Evolutionary conservation across 2,797 vertebrate species (phyloP), one percentile per base, ranked within the genome.

Genomic region (Acomys russatus): DNA sequence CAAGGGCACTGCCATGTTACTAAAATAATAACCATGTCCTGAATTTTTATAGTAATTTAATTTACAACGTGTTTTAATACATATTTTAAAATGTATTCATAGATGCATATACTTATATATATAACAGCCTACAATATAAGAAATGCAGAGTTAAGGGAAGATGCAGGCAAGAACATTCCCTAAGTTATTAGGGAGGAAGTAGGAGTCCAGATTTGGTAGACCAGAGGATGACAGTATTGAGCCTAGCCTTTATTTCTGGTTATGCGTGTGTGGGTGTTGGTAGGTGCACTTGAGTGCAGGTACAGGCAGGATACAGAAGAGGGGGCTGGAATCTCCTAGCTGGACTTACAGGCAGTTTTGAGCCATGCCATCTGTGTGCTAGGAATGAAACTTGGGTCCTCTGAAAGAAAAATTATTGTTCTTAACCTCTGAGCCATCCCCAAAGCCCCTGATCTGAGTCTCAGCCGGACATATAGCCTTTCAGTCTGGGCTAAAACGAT

Each of bases 41-140:
- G 33, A 11, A 79, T 79, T 66, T 95, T 35, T 70, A 9, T 73
- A 70, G 14, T n/a, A 51, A 64, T 78, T 88, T 92, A 77, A 4
- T 83, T 94, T 96, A 33, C 6, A 95, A 89, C 51, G 4, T 38
- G 33, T 3, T 25, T 73, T 86, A 91, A 28, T 87, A 90, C 3
- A 33, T 7, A 51, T 90, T 51, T 85, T 73, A 11, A 15, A 49
- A 5, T 56, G 25, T 59, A 61, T 30, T 64, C 90, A 30, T 76
- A 80, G 14, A 78, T 76, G 61, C 2, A 0, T 30, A 71, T 2
- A 79, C 61, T 63, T 61, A 76, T 0, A 12, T 2, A 68, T 56
- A 64, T 11, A 28, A 61, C 1, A 82, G 56, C 51, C 56, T 15
- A 28, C 2, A 28, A 7, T 59, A 15, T 68, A 63, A 61, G 23